A percentile compares a stretch with the other conserved stretches of the same genome.
phyloP scores from a whole-genome alignment of 2,888 invertebrate genomes.

The Aleiodes leptofemur region DNA sequence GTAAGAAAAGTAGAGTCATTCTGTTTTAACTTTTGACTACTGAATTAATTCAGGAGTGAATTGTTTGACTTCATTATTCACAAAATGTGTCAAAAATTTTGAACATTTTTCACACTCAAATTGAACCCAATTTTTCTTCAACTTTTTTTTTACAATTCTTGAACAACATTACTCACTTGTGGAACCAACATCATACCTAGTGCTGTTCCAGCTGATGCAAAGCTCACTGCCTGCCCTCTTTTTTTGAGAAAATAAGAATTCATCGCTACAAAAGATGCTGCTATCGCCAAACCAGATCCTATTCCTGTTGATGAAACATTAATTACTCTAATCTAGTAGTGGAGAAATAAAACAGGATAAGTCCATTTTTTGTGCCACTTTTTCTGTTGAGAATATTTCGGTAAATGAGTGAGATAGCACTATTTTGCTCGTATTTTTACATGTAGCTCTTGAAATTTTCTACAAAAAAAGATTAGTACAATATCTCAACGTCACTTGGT shows the following conservation, averaged over 20 bases:
- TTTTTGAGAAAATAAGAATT: constrained; percentile 87
- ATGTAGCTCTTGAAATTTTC: too few species aligned
- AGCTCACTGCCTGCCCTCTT: constrained; percentile 87
- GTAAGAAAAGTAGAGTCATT: too few species aligned
- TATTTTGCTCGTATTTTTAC: too few species aligned
- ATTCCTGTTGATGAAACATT: constrained; percentile 77
- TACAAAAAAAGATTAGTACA: too few species aligned
- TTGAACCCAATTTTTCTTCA: background rate
- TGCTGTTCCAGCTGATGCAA: constrained; percentile 88
- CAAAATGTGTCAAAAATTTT: background rate
- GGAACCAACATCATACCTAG: constrained; percentile 89
- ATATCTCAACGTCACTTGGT: too few species aligned
- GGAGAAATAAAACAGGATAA: too few species aligned
- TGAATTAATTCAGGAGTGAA: too few species aligned
- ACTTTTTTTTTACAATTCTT: constrained; percentile 4
- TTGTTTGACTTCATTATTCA: too few species aligned
- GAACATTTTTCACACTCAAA: background rate
- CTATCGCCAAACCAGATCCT: constrained; percentile 86
- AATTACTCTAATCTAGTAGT: background rate
- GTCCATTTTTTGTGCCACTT: too few species aligned
- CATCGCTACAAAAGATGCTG: constrained; percentile 86
- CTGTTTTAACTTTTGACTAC: too few species aligned
- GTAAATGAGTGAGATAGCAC: too few species aligned
- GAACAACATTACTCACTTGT: constrained; percentile 74
- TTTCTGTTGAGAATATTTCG: too few species aligned